Percentiles rank a stretch among this genome's conserved stretches.
phyloP scores from a whole-genome alignment of 2,888 invertebrate species.

The Papilio demoleus region DNA sequence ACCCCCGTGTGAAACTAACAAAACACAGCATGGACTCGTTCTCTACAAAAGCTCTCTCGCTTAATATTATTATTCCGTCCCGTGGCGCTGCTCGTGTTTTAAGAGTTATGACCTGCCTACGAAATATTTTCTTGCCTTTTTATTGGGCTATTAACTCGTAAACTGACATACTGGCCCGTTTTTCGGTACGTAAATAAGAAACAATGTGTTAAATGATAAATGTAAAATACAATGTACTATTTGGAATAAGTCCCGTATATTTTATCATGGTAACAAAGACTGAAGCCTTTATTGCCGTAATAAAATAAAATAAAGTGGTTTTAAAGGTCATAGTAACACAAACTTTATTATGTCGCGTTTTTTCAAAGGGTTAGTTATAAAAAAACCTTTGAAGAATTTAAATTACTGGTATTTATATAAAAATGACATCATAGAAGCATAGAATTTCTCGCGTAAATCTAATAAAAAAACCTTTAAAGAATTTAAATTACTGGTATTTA shows the following conservation, averaged over 20 bases:
- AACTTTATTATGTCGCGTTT: too few species aligned
- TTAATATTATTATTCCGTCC: conserved; percentile 43
- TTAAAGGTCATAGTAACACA: too few species aligned
- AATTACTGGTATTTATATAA: not conserved
- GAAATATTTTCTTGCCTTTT: conserved; percentile 21
- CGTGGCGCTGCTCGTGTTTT: conserved; percentile 36
- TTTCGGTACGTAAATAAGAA: conserved; percentile 16
- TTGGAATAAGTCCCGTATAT: not conserved
- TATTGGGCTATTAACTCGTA: conserved; percentile 25
- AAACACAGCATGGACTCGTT: conserved; percentile 44
- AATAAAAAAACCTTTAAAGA: too few species aligned
- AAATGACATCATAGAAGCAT: too few species aligned
- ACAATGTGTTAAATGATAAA: conserved; percentile 12
- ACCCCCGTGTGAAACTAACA: not conserved
- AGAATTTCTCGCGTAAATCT: too few species aligned
- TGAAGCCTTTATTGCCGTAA: too few species aligned
- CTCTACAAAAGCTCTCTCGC: conserved; percentile 42
- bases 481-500: too few species aligned
- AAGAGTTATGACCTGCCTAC: conserved; percentile 30
- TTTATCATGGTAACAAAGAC: not conserved
- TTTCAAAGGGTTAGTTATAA: not conserved
- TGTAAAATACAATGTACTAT: not conserved
- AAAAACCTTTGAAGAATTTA: not conserved
- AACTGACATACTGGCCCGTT: conserved; percentile 28
- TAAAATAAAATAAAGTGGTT: too few species aligned